Base-by-base conservation (phyloP, 2,797 vertebrate species). In the Chelon auratus region DNA sequence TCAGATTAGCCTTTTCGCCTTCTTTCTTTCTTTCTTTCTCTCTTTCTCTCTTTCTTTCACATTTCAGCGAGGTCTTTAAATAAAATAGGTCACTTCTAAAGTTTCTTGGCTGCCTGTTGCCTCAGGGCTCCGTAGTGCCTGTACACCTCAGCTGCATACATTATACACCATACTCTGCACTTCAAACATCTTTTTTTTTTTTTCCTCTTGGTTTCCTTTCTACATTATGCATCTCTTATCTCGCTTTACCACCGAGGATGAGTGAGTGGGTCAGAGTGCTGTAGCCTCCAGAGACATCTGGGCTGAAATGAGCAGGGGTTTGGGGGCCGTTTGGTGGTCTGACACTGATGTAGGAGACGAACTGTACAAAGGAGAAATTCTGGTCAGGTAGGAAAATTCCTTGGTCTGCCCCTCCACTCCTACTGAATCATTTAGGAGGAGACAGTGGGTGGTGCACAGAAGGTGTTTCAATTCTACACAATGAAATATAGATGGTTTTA, bases 381-480 rank as follows among this genome's bases (percentile, higher is more conserved):
- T 75, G 78, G 70, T 79, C 86, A 76, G 56, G 37, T 45, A 77
- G 55, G 62, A 66, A 47, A 11, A 56, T 72, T 68, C 36, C 55
- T 77, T 67, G 56, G 60, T 72, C 68, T 76, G 69, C 59, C 68
- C 77, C 77, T 69, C 75, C 61, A 64, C 75, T 72, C 50, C 65
- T 54, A 14, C 76, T 91, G 69, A 92, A 91, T 91, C 65, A 87
- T 89, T 91, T 52, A 90, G 20, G 47, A 81, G 57, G 47, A 81
- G 57, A 60, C 72, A 54, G 26, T 39, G 59, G 65, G 57, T 62
- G 62, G 62, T 52, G n/a, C 68, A 58, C 80, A 85, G 79, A 53
- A 80, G 85, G 68, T 79, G 72, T 86, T 91, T 78, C 45, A 69
- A 68, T 76, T 66, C 66, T 51, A 17, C 17, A 24, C 26, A 26